Base-by-base conservation (phyloP, 2,888 invertebrate species). In the Linnaemya tessellans region DNA sequence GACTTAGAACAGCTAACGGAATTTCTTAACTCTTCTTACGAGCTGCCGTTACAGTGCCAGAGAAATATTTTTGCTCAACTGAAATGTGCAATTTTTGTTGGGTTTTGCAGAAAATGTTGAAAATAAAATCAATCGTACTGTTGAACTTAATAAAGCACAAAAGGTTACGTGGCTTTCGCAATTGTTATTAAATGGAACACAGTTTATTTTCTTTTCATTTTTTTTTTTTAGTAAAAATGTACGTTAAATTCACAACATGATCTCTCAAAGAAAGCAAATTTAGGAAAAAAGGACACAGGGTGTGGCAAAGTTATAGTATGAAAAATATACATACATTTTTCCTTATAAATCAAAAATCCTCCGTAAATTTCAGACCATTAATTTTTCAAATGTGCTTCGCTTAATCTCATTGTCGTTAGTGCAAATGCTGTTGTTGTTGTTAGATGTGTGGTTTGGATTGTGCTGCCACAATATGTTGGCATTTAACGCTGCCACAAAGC, bases 101-200 rank as follows among this genome's bases (percentile, higher is more conserved):
- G 65, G 46, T 22, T 8, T n/a, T 56, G 11, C n/a, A 54, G 30
- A 22, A 25, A 49, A 49, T 38, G 15, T 49, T 22, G 38, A 60
- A 25, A 60, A 78, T 60, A 9, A 41, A 30, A 30, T 70, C 25
- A 41, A 51, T 43, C 15, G 60, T 35, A 18, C 3, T 67, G 18
- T 10, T 68, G 35, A 38, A 62, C 62, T 70, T 49, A 70, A 79
- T 62, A 51, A 68, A 78, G 49, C 18, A 51, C 15, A 79, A 58
- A 67, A 79, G 25, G 62, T 60, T 70, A 10, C 25, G 20, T 51
- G 46, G 38, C 38, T 20, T 64, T 64, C 9, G 51, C 41, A 43
- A 22, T 58, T 49, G 67, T 68, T 68, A 38, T 49, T 78, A 70
- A 70, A 62, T 70, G 41, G 70, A 70, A 70, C 43, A 70, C 51